Evolutionary conservation across 1,140 invertebrate genomes (phyloP).

Genomic region (Drosophila pseudoobscura): DNA sequence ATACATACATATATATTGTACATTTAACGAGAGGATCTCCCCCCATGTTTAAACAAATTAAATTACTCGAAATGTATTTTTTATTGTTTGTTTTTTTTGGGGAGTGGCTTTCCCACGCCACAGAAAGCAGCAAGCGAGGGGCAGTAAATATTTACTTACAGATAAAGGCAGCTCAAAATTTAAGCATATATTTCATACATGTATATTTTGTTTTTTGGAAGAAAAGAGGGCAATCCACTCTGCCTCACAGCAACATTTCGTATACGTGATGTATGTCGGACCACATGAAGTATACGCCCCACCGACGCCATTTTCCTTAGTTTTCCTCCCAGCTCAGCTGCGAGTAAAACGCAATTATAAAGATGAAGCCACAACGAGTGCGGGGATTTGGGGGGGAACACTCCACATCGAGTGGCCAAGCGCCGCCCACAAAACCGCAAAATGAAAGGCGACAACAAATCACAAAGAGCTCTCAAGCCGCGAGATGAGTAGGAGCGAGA

Average conservation of each 20-base stretch:
- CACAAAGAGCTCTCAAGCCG: slow-evolving; percentile 33
- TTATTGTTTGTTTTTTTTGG: slow-evolving; percentile 50
- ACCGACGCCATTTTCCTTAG: slow-evolving; percentile 36
- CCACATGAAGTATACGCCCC: slow-evolving; percentile 43
- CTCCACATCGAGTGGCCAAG: slow-evolving; percentile 40
- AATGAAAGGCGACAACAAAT: slow-evolving; percentile 66
- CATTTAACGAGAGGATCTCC: slow-evolving; percentile 13
- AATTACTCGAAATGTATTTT: slow-evolving; percentile 58
- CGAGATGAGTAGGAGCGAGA: slow-evolving; percentile 27
- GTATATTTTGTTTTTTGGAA: slow-evolving; percentile 17
- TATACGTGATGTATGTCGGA: slow-evolving; percentile 26
- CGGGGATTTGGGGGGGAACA: background rate
- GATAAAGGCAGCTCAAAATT: slow-evolving; percentile 26
- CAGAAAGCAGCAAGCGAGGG: slow-evolving; percentile 7
- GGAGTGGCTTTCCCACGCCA: slow-evolving; percentile 70
- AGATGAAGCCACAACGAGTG: slow-evolving; percentile 17
- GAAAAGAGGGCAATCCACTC: slow-evolving; percentile 5
- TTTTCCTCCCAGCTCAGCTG: slow-evolving; percentile 14
- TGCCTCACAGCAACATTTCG: slow-evolving; percentile 22
- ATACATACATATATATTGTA: background rate
- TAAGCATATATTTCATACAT: slow-evolving; percentile 1
- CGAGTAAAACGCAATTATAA: slow-evolving; percentile 37
- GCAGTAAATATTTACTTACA: slow-evolving; percentile 65
- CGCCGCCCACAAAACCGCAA: slow-evolving; percentile 70
- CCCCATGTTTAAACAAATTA: slow-evolving; percentile 68